Evolutionary conservation across 2,797 vertebrate species (phyloP).

Genomic region (Monodelphis domestica): DNA sequence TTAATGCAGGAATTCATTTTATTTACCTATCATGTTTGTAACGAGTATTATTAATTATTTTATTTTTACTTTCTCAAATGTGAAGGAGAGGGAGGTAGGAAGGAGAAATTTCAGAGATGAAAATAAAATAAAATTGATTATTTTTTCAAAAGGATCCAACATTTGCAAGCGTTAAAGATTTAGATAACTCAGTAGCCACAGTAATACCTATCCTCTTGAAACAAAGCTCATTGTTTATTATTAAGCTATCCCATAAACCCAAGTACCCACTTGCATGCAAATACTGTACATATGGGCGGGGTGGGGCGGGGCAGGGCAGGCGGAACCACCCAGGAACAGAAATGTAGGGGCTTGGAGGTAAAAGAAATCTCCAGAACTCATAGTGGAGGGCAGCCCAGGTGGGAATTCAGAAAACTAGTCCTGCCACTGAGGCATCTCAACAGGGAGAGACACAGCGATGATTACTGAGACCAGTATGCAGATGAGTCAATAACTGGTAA

Average conservation of each 20-base stretch:
- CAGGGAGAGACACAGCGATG: not conserved
- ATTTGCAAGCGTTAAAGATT: not conserved
- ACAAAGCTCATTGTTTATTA: constrained; percentile 16
- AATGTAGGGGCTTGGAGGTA: not conserved
- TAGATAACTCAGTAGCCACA: constrained; percentile 15
- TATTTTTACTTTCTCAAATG: not conserved
- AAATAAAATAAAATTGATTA: not conserved
- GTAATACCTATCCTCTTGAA: not conserved
- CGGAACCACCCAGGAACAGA: not conserved
- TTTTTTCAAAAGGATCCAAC: not conserved
- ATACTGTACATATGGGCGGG: not conserved
- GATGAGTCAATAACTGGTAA: not conserved
- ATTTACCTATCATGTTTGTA: not conserved
- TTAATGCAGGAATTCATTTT: not conserved
- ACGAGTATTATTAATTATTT: not conserved
- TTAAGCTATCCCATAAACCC: not conserved
- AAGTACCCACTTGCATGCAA: not conserved
- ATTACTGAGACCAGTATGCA: not conserved
- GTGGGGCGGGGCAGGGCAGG: not conserved
- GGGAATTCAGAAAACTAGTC: not conserved
- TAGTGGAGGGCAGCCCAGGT: not conserved
- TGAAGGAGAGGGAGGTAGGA: not conserved
- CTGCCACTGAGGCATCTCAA: not conserved
- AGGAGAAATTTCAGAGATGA: not conserved
- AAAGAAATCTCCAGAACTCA: not conserved